Percentiles rank a stretch among this genome's conserved stretches.
Evolutionary conservation across 2,888 invertebrate genomes (phyloP).

Genomic region (Heliconius ethilla): DNA sequence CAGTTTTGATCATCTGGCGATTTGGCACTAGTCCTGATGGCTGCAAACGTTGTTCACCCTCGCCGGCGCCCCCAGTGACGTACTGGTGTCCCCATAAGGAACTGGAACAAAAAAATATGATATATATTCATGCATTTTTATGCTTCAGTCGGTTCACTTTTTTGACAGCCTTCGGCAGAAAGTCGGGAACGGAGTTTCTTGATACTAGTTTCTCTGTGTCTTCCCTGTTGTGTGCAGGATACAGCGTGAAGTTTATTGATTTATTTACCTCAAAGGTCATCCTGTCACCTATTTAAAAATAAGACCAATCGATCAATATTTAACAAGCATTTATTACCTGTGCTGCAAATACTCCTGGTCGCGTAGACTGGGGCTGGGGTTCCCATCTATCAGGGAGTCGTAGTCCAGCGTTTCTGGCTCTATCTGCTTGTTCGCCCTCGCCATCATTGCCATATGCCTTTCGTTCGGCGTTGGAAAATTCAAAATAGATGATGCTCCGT

Average conservation of each 20-base stretch:
- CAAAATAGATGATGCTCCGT: slow-evolving; percentile 84
- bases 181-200: no score
- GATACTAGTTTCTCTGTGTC: no score
- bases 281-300: no score
- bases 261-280: no score
- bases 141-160: no score
- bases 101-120: slow-evolving; percentile 53
- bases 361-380: slow-evolving; percentile 89
- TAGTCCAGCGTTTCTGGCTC: slow-evolving; percentile 86
- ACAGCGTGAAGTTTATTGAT: no score
- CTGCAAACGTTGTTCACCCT: slow-evolving; percentile 85
- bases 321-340: slow-evolving; percentile 70
- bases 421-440: slow-evolving; percentile 81
- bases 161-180: no score
- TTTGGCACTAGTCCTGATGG: slow-evolving; percentile 82
- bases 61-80: slow-evolving; percentile 89
- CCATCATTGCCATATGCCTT: slow-evolving; percentile 72
- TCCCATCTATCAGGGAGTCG: slow-evolving; percentile 85
- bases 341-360: slow-evolving; percentile 95
- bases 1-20: slow-evolving; percentile 91
- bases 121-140: neutral
- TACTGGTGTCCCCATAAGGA: slow-evolving; percentile 89
- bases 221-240: no score
- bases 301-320: neutral
- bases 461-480: slow-evolving; percentile 81